Base-by-base conservation (phyloP, 1,140 invertebrate genomes). In the Mactra quadrangularis region DNA sequence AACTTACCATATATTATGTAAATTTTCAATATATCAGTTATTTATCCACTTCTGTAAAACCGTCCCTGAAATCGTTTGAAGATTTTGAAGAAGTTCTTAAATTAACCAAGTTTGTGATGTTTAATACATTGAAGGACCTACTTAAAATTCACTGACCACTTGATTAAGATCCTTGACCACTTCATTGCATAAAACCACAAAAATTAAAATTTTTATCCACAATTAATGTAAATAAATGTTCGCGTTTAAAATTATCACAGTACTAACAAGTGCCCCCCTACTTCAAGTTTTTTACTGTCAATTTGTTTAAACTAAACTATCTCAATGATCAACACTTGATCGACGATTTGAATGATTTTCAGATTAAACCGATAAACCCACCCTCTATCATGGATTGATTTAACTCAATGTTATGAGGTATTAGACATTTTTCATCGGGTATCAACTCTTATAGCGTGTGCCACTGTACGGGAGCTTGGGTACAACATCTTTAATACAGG, bases 351-450 rank as follows among this genome's bases (percentile, higher is more conserved):
- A 68, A 55, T 62, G 74, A 60, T 76, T 31, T 33, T n/a, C 57
- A n/a, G 74, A 76, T 76, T 47, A 47, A 57, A 76, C n/a, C 29
- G 74, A 76, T 76, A 76, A 76, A 57, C 53, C 17, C n/a, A n/a
- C n/a, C n/a, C n/a, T 45, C 41, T 60, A 62, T 57, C 55, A 60
- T 45, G 15, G 19, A 17, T 29, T 60, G 22, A 27, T 60, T 4
- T 60, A 29, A 17, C 15, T 29, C 17, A 29, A 29, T 60, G 31
- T 27, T 29, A 15, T 60, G 17, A 29, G 22, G 57, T 60, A 15
- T 13, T 29, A 59, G 25, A 13, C 3, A 53, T 31, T 38, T 38
- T 25, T 59, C 35, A 31, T 59, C 29, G 71, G 33, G 71, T 74
- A 59, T 64, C n/a, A 19, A 35, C 60, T 41, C 27, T 19, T 22